A percentile compares a stretch with the other conserved stretches of the same genome.
Evolutionary conservation across 2,888 invertebrate species (phyloP).

Genomic region (Iphiclides podalirius): DNA sequence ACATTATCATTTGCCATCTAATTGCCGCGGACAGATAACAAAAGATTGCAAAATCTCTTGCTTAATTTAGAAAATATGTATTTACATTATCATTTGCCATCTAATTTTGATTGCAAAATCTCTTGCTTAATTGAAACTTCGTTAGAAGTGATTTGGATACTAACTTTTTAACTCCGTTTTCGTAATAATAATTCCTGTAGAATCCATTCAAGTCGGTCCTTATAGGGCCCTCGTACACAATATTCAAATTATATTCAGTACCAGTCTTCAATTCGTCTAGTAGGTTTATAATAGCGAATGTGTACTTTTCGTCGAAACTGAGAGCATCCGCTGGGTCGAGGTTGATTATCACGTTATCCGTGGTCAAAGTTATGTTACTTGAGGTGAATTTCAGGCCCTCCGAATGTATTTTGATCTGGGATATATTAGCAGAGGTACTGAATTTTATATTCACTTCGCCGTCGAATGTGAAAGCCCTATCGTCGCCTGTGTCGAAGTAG

Average conservation of each 20-base stretch:
- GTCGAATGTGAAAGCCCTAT: slow-evolving; percentile 62
- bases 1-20: too few relatives aligned
- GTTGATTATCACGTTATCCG: slow-evolving; percentile 34
- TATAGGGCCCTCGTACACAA: slow-evolving; percentile 77
- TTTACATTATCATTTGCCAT: too few relatives aligned
- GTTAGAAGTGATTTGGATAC: too few relatives aligned
- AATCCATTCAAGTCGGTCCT: slow-evolving; percentile 80
- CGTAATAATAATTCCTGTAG: slow-evolving; percentile 80
- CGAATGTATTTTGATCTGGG: slow-evolving; percentile 64
- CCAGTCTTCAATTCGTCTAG: slow-evolving; percentile 48
- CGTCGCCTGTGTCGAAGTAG: slow-evolving; percentile 64
- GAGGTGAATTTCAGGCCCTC: slow-evolving; percentile 50
- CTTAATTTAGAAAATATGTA: too few relatives aligned
- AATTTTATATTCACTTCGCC: slow-evolving; percentile 69
- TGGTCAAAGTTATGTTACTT: slow-evolving; percentile 42
- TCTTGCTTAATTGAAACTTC: too few relatives aligned
- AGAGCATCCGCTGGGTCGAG: slow-evolving; percentile 44
- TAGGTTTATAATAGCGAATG: slow-evolving; percentile 73
- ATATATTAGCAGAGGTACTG: slow-evolving; percentile 41
- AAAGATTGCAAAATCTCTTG: too few relatives aligned
- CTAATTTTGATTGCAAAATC: too few relatives aligned
- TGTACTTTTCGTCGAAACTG: slow-evolving; percentile 54
- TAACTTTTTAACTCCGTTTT: slow-evolving; percentile 74
- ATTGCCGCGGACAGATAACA: too few relatives aligned
- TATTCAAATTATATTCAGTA: slow-evolving; percentile 63